These are phyloP conservation scores for Motacilla tschutschensis DNA, from an alignment of 2,113 vertebrate genomes.

Conservation along the genomic window DNA sequence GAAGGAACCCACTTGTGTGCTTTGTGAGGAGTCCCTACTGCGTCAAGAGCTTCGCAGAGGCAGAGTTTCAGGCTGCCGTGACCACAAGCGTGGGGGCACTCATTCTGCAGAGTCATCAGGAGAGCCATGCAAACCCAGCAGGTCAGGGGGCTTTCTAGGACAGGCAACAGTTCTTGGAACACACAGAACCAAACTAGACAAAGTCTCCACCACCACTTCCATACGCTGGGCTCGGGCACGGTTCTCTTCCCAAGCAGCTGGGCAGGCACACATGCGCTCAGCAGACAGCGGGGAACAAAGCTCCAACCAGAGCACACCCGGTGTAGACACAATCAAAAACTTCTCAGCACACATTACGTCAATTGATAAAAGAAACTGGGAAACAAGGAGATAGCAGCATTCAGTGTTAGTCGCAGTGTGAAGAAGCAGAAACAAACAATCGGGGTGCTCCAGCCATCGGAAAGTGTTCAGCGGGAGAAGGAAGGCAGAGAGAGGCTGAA, in stretches of 20 bases:
- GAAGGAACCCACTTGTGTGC: not conserved
- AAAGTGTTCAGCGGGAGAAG: constrained; percentile 36
- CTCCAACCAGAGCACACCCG: not conserved
- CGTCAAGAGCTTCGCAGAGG: not conserved
- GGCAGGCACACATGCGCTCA: constrained; percentile 63
- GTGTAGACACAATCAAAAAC: not conserved
- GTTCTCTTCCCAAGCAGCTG: constrained; percentile 8
- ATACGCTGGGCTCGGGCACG: not conserved
- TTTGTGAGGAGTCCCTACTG: not conserved
- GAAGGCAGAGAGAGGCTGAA: not conserved
- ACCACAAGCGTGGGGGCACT: not conserved
- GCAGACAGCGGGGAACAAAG: constrained; percentile 12
- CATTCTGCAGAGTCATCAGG: not conserved
- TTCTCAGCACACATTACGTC: not conserved
- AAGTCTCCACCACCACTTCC: not conserved
- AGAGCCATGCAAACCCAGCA: constrained; percentile 62
- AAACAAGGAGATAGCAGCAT: constrained; percentile 66
- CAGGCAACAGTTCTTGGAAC: constrained; percentile 28
- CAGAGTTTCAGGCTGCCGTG: not conserved
- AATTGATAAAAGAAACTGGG: constrained; percentile 14
- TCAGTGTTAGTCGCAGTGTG: constrained; percentile 71
- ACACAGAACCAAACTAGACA: constrained; percentile 11
- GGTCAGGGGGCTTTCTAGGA: constrained; percentile 1
- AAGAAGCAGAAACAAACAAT: constrained; percentile 28
- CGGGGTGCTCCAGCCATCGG: constrained; percentile 70